A percentile compares a stretch with the other conserved stretches of the same genome.
These are phyloP conservation scores for Ameiurus melas DNA, from an alignment of 2,113 vertebrate genomes.

Conservation along the genomic window DNA sequence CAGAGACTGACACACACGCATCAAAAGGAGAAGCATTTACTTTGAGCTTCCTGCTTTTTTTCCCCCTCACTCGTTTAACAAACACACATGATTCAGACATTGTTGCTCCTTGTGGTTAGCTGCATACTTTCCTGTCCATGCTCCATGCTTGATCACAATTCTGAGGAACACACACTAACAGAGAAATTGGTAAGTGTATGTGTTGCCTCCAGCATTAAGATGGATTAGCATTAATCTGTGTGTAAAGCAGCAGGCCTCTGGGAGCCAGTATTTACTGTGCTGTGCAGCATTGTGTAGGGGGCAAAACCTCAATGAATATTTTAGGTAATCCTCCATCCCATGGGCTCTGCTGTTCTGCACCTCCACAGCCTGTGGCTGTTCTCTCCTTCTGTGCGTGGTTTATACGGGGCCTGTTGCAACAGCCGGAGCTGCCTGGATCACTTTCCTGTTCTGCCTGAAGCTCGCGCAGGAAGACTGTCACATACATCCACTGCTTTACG, in stretches of 20 bases:
- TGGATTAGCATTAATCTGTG: conserved; percentile 57
- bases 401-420: conserved; percentile 12
- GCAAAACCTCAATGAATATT: conserved; percentile 45
- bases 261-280: conserved; percentile 30
- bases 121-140: background rate
- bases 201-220: conserved; percentile 45
- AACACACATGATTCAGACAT: background rate
- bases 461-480: background rate
- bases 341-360: conserved; percentile 13
- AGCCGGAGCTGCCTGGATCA: conserved; percentile 38
- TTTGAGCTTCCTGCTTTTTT: background rate
- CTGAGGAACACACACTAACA: conserved; percentile 1
- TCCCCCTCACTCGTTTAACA: background rate
- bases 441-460: background rate
- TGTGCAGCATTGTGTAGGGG: background rate
- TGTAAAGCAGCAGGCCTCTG: conserved; percentile 45
- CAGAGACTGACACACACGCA: conserved; percentile 2
- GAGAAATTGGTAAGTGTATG: conserved; percentile 22
- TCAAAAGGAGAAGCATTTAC: conserved; percentile 10
- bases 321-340: conserved; percentile 47
- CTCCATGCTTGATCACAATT: conserved; percentile 17
- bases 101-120: background rate
- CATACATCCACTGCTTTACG: conserved; percentile 3
- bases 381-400: conserved; percentile 22
- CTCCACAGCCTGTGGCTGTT: conserved; percentile 15